These are phyloP conservation scores for Epinephelus cyanopodus DNA, from an alignment of 2,113 vertebrate genomes.

Conservation along the genomic window DNA sequence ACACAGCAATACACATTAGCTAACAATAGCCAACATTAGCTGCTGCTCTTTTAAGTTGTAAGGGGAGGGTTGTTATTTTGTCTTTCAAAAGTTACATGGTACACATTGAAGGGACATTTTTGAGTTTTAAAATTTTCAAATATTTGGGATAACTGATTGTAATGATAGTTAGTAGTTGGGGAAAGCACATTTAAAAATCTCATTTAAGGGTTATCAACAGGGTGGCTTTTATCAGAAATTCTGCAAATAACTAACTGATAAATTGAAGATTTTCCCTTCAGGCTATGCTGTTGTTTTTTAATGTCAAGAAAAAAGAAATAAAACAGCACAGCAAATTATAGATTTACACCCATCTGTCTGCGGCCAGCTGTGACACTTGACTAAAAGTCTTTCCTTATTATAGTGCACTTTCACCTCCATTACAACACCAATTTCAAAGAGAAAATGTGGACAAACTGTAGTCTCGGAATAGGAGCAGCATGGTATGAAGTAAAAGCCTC, in stretches of 20 bases:
- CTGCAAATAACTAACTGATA: background rate
- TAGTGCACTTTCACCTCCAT: background rate
- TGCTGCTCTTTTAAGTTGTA: background rate
- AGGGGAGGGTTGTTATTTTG: background rate
- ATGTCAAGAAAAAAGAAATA: too few relatives aligned
- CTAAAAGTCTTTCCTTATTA: background rate
- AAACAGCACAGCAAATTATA: too few relatives aligned
- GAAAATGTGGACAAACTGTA: slow-evolving; percentile 19
- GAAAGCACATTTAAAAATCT: background rate
- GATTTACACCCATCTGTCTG: background rate
- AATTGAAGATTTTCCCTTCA: background rate
- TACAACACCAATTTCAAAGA: background rate
- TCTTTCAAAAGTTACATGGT: background rate
- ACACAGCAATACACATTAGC: background rate
- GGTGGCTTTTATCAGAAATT: background rate
- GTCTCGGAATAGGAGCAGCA: background rate
- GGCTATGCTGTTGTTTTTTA: background rate
- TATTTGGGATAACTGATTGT: background rate
- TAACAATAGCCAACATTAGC: background rate
- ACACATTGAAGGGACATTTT: background rate
- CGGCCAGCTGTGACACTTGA: background rate
- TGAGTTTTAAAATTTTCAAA: background rate
- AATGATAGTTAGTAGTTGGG: too few relatives aligned
- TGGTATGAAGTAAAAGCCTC: slow-evolving; percentile 46
- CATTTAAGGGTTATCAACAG: background rate